Evolutionary conservation across 2,113 vertebrate species (phyloP), one percentile per base, ranked within the genome.

Genomic region (Oncorhynchus masou): DNA sequence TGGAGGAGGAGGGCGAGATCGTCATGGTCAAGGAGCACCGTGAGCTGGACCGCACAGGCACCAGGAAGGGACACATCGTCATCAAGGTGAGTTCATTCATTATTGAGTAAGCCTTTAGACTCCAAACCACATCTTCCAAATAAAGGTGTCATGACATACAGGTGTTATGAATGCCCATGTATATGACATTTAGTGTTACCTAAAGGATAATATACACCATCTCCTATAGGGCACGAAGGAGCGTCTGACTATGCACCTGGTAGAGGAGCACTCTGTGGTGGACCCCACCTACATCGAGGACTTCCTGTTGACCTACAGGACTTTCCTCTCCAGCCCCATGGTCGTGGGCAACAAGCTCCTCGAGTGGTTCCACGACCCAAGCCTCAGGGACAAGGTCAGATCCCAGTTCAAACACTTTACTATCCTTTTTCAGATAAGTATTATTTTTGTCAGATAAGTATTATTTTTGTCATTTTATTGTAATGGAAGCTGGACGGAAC

Each of bases 11-110:
- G 85, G 98, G 98, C 3, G 98, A 99, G 91, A 99, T 99, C 7
- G 97, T 99, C 49, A 99, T 99, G 97, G 98, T 99, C 84, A 99
- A 99, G 88, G 97, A 99, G 22, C 97, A 99, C 84, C 92, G 97
- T 1, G 97, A 99, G 80, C 95, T 99, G 67, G 98, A 99, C 89
- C 95, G 97, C 62, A 99, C 98, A 3, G 98, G 98, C 62, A 99
- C 98, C 78, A 94, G 97, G n/a, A 99, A 99, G 89, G 98, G 98
- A 73, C 97, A 99, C 89, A 99, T 99, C 24, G 98, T 99, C 85
- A 99, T 99, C 88, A 99, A 99, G 97, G 98, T 98, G 91, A 92
- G 54, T 29, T 54, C 27, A 45, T 45, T 4, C 25, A 16, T 20
- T 66, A 1, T 22, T 25, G 20, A 5, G 34, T 22, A 6, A 9